Evolutionary conservation across 2,888 invertebrate genomes (phyloP), one percentile per base, ranked within the genome.

Genomic region (Sthenelais limicola): DNA sequence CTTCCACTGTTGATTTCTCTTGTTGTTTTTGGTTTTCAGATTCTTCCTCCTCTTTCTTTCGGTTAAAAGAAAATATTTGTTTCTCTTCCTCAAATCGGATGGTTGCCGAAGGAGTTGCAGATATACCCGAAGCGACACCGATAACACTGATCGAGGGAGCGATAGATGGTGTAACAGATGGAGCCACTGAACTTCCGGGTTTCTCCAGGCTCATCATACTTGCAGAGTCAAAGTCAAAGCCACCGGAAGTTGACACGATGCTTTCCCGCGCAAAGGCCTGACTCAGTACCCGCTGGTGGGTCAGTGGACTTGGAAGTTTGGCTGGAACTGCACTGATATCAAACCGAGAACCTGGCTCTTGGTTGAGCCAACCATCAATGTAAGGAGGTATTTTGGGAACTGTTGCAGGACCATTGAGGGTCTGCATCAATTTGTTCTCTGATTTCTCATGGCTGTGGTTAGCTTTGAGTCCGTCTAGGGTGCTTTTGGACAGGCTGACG

Each of bases 391-490:
- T 26, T 21, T 48, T 56, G 2, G 58, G 47, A 5, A 71, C 24
- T 21, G 62, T 62, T 12, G 47, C 30, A 2, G 71, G 43, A 1
- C 71, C 71, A 18, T 56, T 58, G 28, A 71, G 9, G 5, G 71
- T 71, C 47, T 71, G 71, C 71, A 71, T 43, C 3, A 71, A 30
- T 24, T 47, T 54, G 52, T 51, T 76, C 32, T 76, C 74, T 1
- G 58, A 56, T 3, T 52, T 68, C 28, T 70, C 30, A 48, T 30
- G 38, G 30, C 68, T 38, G 12, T 66, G 26, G 12, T 52, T 71
- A 18, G 69, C 68, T 33, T 68, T 68, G 49, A 73, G 69, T 28
- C 71, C 73, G 51, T 74, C 72, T 18, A 76, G 72, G 28, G 74
- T 76, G 35, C 56, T 72, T 30, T 71, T 66, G 21, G 73, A 73